Conservation (phyloP, 2,888 invertebrate species). For the Leptinotarsa peninsularis region DNA sequence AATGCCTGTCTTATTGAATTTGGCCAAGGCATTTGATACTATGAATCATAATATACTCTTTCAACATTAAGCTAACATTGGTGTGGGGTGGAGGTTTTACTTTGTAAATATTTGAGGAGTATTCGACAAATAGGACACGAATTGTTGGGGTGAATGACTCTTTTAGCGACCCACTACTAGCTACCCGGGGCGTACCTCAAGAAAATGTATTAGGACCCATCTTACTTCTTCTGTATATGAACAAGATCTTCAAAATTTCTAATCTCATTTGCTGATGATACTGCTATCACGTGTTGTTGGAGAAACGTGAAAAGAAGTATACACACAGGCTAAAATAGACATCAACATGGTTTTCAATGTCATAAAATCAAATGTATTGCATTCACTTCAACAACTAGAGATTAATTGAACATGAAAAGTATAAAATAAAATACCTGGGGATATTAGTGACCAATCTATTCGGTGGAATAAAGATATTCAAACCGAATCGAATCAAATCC, state of each 20-base stretch:
- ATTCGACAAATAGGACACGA: not conserved
- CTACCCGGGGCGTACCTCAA: slow-evolving; percentile 1
- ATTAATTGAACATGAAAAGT: not conserved
- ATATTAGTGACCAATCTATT: slow-evolving; percentile 13
- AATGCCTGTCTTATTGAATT: not conserved
- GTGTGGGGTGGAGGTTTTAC: not conserved
- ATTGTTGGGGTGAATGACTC: too few species aligned
- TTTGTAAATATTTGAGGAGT: not conserved
- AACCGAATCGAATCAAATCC: too few species aligned
- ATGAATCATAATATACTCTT: too few species aligned
- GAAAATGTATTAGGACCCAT: not conserved
- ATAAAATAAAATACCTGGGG: slow-evolving; percentile 10
- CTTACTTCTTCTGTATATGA: not conserved
- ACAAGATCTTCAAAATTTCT: slow-evolving; percentile 1
- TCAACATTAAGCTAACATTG: too few species aligned
- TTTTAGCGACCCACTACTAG: not conserved
- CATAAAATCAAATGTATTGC: slow-evolving; percentile 18
- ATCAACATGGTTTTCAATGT: slow-evolving; percentile 10
- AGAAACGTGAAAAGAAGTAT: slow-evolving; percentile 15
- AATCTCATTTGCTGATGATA: not conserved
- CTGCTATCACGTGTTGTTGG: slow-evolving; percentile 9
- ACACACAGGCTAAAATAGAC: slow-evolving; percentile 12
- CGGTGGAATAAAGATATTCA: not conserved
- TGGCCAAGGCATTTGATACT: too few species aligned
- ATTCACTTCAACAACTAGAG: slow-evolving; percentile 12